Percentiles rank a stretch among this genome's conserved stretches.
These are phyloP conservation scores for Lepidurus apus DNA, from an alignment of 1,140 invertebrate genomes.

Conservation along the genomic window DNA sequence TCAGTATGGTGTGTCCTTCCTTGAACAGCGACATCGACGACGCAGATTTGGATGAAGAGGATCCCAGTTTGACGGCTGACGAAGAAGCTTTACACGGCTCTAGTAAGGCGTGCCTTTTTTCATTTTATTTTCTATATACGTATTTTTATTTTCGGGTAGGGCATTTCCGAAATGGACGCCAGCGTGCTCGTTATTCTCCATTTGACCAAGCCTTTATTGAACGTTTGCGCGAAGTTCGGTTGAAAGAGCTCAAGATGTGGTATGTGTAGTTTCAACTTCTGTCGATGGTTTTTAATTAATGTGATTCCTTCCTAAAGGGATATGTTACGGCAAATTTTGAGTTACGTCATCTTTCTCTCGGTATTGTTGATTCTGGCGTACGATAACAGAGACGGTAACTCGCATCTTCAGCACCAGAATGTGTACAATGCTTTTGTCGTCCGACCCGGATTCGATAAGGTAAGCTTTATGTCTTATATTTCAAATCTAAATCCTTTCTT, in stretches of 20 bases:
- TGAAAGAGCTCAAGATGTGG: conserved; percentile 51
- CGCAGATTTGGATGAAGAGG: conserved; percentile 51
- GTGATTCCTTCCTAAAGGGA: conserved; percentile 22
- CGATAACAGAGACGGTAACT: conserved; percentile 45
- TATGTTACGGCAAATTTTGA: conserved; percentile 48
- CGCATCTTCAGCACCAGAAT: conserved; percentile 46
- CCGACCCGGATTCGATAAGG: conserved; percentile 33
- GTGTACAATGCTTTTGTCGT: conserved; percentile 47
- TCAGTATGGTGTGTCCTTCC: conserved; percentile 50
- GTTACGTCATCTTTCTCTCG: conserved; percentile 51
- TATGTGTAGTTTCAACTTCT: conserved; percentile 30
- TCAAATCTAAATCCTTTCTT: conserved; percentile 26
- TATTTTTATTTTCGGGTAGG: not conserved
- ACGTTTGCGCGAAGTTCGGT: conserved; percentile 41
- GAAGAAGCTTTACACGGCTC: conserved; percentile 37
- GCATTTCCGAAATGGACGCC: not conserved
- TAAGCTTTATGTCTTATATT: not conserved
- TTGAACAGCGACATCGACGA: conserved; percentile 48
- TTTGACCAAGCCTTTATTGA: conserved; percentile 30
- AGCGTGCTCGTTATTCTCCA: not conserved
- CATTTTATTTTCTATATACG: not conserved
- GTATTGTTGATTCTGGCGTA: conserved; percentile 50
- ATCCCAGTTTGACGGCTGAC: conserved; percentile 40
- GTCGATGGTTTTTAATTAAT: conserved; percentile 1
- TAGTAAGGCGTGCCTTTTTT: not conserved